Base-by-base conservation (phyloP, 1,140 invertebrate species). In the Cyphomyrmex costatus region DNA sequence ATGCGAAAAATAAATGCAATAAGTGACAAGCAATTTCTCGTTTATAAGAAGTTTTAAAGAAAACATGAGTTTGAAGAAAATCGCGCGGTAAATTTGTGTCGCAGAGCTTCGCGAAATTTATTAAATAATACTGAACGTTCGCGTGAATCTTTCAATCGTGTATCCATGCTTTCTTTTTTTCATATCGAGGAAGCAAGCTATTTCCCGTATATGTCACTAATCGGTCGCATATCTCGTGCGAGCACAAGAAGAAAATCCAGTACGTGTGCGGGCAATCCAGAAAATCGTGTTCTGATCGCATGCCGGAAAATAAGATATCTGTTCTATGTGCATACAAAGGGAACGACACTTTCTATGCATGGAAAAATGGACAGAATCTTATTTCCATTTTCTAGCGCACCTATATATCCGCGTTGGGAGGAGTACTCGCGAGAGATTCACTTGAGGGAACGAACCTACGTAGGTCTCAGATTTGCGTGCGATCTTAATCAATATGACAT, bases 301-400 rank as follows among this genome's bases (percentile, higher is more conserved):
- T 33, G n/a, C 46, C 68, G 61, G 61, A 83, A 76, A 89, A 86
- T 90, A 90, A 90, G 82, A 90, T 90, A 90, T 86, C 89, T 66
- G 86, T 86, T 90, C 71, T 77, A 71, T 56, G 63, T 83, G 77
- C 78, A 68, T 79, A 86, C 77, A 79, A 83, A 82, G 85, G 51
- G 61, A 90, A 90, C 83, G 86, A 86, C 80, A 88, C 86, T 91
- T 85, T 73, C 90, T 91, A 90, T 91, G 83, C 86, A 90, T 90
- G 74, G 87, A 90, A 88, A 91, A 88, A 90, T 88, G 88, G 84
- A 86, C 78, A 76, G 84, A 86, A 86, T 80, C 89, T 85, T 90
- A 87, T 86, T 86, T 80, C 84, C 83, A 88, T 90, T 88, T 90
- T 74, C 70, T 30, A 51, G 78, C 79, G 78, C 84, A 88, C 78